Base-by-base conservation (phyloP, 2,888 invertebrate genomes). In the Ditula angustiorana region DNA sequence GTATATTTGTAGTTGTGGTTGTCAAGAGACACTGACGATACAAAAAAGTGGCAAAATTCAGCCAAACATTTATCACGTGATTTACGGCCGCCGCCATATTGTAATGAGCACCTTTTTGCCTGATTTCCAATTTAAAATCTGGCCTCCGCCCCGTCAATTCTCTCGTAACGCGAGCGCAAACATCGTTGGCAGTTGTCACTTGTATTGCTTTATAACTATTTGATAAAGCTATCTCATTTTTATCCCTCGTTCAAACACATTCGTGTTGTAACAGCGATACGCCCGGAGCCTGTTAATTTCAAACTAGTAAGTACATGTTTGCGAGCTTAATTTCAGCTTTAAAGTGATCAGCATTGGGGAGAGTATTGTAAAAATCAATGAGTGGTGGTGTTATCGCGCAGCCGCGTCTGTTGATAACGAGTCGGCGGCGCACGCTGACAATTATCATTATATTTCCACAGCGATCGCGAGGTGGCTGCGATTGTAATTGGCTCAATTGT, bases 391-490 rank as follows among this genome's bases (percentile, higher is more conserved):
- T 64, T 64, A 64, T 64, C 64, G 57, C 58, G 58, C 52, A 59
- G 58, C 30, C 53, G 59, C 53, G 52, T 33, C 41, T 46, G 53
- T 13, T 57, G 64, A 64, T 58, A 64, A 19, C 55, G 37, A n/a
- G n/a, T n/a, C 24, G 16, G 16, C 49, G 2, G 16, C 37, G 23
- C 57, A 44, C 46, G 52, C 28, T 30, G 53, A 5, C 59, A 64
- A 64, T 64, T 64, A 64, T 64, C 53, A 37, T 64, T 64, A 47
- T 53, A 64, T 64, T 64, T 59, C 26, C 35, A 63, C 37, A 53
- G 41, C 41, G 30, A 56, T 44, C 61, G 50, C 46, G 50, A 64
- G 64, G 58, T 59, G 64, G 52, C 58, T 59, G 64, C 35, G 21
- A 8, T 21, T 53, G 56, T 62, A 64, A 64, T 64, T 59, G 53